These are phyloP conservation scores for Meteorus sp. DNA, from an alignment of 1,140 invertebrate species.

Conservation along the genomic window DNA sequence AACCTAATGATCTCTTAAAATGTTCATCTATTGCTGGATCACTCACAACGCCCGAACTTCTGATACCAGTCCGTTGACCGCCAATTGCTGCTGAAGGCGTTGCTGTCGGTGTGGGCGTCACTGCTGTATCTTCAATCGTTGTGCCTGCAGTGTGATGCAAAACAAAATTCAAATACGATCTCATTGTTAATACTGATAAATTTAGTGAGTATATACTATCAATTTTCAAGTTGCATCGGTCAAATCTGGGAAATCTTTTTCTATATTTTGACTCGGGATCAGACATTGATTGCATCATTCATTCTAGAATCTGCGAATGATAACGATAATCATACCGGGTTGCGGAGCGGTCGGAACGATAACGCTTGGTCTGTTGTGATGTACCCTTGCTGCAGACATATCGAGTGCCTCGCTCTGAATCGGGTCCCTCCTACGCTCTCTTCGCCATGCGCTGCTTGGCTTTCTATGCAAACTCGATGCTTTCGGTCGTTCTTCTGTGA, in stretches of 20 bases:
- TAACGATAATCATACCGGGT: constrained; percentile 38
- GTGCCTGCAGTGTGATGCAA: constrained; percentile 47
- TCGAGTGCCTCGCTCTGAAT: constrained; percentile 57
- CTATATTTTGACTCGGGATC: too few species aligned
- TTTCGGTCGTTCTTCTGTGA: constrained; percentile 54
- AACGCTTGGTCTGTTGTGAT: constrained; percentile 53
- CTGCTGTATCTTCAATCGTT: constrained; percentile 52
- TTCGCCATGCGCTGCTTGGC: constrained; percentile 56
- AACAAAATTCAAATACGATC: neutral
- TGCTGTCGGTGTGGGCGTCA: constrained; percentile 47
- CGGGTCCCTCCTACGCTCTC: constrained; percentile 55
- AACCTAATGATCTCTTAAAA: constrained; percentile 87
- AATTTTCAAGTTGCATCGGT: too few species aligned
- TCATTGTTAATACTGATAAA: too few species aligned
- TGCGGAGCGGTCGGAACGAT: constrained; percentile 54
- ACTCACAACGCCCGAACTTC: constrained; percentile 54
- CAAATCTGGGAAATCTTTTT: too few species aligned
- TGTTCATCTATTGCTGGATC: constrained; percentile 95
- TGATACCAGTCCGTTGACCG: constrained; percentile 49
- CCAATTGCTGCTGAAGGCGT: constrained; percentile 49
- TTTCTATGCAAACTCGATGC: constrained; percentile 51
- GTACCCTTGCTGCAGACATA: constrained; percentile 51
- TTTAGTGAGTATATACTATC: too few species aligned
- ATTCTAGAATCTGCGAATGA: neutral
- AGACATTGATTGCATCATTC: too few species aligned